Evolutionary conservation across 92 coral and sea anemone species (phyloP).

Genomic region (Montipora capitata): DNA sequence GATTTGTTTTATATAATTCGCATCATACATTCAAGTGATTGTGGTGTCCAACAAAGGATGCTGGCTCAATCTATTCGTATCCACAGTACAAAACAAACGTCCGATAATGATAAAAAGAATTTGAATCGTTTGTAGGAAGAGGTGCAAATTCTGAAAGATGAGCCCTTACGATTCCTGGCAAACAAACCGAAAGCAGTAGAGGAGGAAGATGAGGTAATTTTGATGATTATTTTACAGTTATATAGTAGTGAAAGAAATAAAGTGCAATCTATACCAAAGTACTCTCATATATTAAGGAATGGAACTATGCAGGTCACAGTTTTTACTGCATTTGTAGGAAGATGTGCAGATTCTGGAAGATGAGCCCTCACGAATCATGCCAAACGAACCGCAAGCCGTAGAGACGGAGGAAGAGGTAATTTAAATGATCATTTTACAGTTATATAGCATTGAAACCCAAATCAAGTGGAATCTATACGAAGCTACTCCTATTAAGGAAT

Average conservation of each 20-base stretch:
- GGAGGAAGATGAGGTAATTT: conserved; percentile 10
- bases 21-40: too few relatives aligned
- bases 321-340: neutral
- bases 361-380: neutral
- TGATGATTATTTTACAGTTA: conserved; percentile 10
- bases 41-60: too few relatives aligned
- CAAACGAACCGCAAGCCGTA: neutral
- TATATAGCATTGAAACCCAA: neutral
- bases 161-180: conserved; percentile 5
- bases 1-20: too few relatives aligned
- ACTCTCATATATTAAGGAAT: too few relatives aligned
- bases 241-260: neutral
- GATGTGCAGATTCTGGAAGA: conserved; percentile 12
- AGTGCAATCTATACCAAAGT: too few relatives aligned
- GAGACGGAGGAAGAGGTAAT: neutral
- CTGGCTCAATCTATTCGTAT: too few relatives aligned
- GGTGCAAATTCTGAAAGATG: conserved; percentile 15
- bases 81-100: too few relatives aligned
- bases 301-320: too few relatives aligned
- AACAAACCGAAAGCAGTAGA: conserved; percentile 3
- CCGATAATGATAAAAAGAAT: too few relatives aligned
- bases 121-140: neutral
- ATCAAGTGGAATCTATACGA: too few relatives aligned
- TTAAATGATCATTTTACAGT: conserved; percentile 5
- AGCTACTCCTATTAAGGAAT: too few relatives aligned